Conservation (phyloP, 2,113 vertebrate genomes). For the Anolis sagrei region DNA sequence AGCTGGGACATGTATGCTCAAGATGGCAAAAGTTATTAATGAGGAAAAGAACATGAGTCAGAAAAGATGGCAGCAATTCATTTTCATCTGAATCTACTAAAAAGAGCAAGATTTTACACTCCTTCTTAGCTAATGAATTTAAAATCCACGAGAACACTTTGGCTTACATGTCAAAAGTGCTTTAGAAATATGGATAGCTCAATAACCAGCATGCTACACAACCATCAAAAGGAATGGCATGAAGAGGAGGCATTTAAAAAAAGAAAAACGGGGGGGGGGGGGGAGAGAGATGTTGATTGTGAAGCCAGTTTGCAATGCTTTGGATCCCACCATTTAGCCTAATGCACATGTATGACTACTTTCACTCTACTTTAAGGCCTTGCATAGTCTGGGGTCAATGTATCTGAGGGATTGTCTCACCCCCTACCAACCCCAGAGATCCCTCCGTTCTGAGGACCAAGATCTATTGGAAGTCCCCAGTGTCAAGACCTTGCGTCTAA, state of each 20-base stretch:
- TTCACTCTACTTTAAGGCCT: too few relatives aligned
- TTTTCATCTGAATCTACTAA: too few relatives aligned
- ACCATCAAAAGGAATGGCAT: not conserved
- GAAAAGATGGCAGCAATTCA: too few relatives aligned
- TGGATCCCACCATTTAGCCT: not conserved
- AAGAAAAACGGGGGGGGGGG: not conserved
- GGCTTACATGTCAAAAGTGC: not conserved
- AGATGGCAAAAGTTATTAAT: not conserved
- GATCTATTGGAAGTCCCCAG: too few relatives aligned
- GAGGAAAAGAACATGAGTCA: too few relatives aligned
- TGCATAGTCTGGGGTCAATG: too few relatives aligned
- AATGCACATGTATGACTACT: not conserved
- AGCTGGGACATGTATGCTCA: not conserved
- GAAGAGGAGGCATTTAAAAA: not conserved
- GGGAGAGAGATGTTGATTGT: not conserved
- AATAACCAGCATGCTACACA: not conserved
- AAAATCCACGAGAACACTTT: not conserved
- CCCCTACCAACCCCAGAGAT: too few relatives aligned
- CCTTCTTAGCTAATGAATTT: not conserved
- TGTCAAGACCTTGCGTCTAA: too few relatives aligned
- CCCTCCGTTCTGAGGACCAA: too few relatives aligned
- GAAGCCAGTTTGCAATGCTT: not conserved
- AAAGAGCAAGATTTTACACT: not conserved
- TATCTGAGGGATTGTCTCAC: too few relatives aligned
- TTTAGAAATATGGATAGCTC: not conserved